Conservation (phyloP, 2,888 invertebrate species). For the Drosophila bunnanda region DNA sequence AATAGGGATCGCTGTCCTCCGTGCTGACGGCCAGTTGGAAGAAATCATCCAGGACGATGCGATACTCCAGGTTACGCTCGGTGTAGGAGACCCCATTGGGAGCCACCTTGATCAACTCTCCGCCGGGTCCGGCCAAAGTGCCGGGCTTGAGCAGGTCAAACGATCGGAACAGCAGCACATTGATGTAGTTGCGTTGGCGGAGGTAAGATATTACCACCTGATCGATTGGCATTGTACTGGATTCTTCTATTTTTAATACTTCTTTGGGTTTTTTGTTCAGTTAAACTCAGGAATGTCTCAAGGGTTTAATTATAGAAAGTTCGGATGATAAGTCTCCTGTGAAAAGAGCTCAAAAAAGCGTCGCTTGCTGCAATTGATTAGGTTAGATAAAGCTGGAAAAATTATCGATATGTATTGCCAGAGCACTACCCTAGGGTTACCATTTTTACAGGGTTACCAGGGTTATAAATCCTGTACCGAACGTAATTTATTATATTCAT, state of each 20-base stretch:
- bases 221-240: slow-evolving; percentile 50
- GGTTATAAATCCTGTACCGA: not conserved
- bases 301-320: not conserved
- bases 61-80: slow-evolving; percentile 34
- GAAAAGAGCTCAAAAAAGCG: not conserved
- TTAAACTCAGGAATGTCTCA: not conserved
- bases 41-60: slow-evolving; percentile 19
- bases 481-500: not conserved
- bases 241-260: not conserved
- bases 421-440: not conserved
- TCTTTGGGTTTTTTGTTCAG: not conserved
- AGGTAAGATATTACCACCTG: slow-evolving; percentile 41
- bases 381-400: not conserved
- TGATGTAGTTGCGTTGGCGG: slow-evolving; percentile 39
- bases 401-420: not conserved
- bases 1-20: not conserved
- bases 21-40: slow-evolving; percentile 20
- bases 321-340: not conserved
- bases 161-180: slow-evolving; percentile 47
- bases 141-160: slow-evolving; percentile 8
- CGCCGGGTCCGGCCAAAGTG: not conserved
- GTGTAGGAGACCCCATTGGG: slow-evolving; percentile 40
- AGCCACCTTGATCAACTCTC: slow-evolving; percentile 19
- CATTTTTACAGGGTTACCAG: not conserved
- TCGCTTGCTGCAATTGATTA: slow-evolving; percentile 1